Base-by-base conservation (phyloP, 2,797 vertebrate species). In the Novumbra hubbsi region DNA sequence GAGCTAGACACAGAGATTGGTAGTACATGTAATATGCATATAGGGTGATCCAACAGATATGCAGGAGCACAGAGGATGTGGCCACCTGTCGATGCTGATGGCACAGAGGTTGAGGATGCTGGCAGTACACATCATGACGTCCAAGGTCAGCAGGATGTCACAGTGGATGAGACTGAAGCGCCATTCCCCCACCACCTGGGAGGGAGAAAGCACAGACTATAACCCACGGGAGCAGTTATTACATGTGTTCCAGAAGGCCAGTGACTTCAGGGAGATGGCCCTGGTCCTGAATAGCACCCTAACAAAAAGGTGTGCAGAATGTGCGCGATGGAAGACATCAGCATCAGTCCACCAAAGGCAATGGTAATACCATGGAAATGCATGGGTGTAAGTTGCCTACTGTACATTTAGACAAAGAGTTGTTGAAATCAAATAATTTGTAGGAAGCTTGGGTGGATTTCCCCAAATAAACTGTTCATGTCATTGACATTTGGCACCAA, bases 71-170 rank as follows among this genome's bases (percentile, higher is more conserved):
- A 55, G 0, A 11, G 15, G n/a, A 6, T 55, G 55, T 12, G 55
- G 21, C 16, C 24, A 94, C 93, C 93, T 92, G 88, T 94, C 93
- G 28, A 94, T 94, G 91, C 93, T 94, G 90, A 94, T 94, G 80
- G 93, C 93, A 0, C 93, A 94, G 67, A 94, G 91, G 88, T 94
- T 94, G 83, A 94, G 93, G 86, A 94, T 94, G 73, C 93, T 94
- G 83, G 93, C 93, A 0, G 93, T 93, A 85, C 93, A 94, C 93
- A 94, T 93, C 93, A 94, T 94, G 74, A 94, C 93, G 24, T 94
- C 93, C 75, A 94, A 83, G 1, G 93, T 94, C 70, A 94, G 90
- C 71, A 94, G 87, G 81, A 94, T 86, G 85, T 94, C 93, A 66
- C 93, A 94, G 89, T 93, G 92, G 76, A 94, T 91, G 66, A 91